phyloP scores from a whole-genome alignment of 2,797 vertebrate species.

The Champsocephalus esox region DNA sequence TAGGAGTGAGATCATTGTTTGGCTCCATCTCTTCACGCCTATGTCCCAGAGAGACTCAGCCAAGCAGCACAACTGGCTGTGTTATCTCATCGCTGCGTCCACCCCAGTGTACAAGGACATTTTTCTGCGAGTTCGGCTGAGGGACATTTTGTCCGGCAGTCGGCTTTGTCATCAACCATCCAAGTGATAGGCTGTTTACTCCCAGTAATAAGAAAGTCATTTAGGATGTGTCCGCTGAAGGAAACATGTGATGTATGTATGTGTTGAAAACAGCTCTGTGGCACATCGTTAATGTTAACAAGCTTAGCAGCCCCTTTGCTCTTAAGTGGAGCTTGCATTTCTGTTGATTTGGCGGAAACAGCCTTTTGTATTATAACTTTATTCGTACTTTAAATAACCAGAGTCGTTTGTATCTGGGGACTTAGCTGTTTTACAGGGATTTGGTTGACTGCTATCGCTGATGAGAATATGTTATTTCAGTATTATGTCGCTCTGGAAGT shows the following conservation, averaged over 20 bases:
- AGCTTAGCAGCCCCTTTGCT: conserved; percentile 47
- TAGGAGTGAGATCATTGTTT: conserved; percentile 89
- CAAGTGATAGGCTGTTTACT: conserved; percentile 39
- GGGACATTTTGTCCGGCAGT: conserved; percentile 66
- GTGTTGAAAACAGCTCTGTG: conserved; percentile 55
- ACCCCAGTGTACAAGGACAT: conserved; percentile 63
- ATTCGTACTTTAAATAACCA: conserved; percentile 50
- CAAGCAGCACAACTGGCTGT: conserved; percentile 76
- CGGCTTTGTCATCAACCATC: conserved; percentile 45
- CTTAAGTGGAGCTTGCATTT: conserved; percentile 33
- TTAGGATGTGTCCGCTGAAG: conserved; percentile 45
- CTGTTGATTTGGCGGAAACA: conserved; percentile 42
- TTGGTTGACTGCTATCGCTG: conserved; percentile 56
- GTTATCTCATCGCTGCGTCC: conserved; percentile 82
- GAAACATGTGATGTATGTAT: conserved; percentile 50
- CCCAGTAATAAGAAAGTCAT: conserved; percentile 51
- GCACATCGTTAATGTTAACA: conserved; percentile 65
- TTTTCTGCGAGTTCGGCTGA: conserved; percentile 63
- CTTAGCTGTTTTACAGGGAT: conserved; percentile 56
- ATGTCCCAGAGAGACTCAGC: conserved; percentile 81
- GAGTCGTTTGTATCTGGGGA: conserved; percentile 33
- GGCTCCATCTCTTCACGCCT: conserved; percentile 87
- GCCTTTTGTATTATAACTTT: conserved; percentile 26
- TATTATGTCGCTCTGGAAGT: conserved; percentile 63
- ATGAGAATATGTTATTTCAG: conserved; percentile 68